phyloP scores from a whole-genome alignment of 2,888 invertebrate species.

The Apeira syringaria region DNA sequence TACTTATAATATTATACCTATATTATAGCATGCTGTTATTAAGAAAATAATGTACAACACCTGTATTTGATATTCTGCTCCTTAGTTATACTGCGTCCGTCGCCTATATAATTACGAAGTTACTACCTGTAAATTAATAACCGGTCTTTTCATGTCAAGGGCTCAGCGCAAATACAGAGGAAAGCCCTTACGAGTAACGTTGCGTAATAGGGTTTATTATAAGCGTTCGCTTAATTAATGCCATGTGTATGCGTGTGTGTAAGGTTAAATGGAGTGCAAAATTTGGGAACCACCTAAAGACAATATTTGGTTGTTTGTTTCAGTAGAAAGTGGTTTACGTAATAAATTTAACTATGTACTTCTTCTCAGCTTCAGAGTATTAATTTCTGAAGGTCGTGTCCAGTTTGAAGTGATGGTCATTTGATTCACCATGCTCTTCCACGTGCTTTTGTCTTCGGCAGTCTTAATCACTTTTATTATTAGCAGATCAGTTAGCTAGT shows the following conservation, averaged over 20 bases:
- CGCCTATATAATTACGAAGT: slow-evolving; percentile 16
- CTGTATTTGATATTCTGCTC: neutral
- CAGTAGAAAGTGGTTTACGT: neutral
- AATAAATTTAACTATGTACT: neutral
- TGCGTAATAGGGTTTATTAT: slow-evolving; percentile 38
- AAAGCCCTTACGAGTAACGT: slow-evolving; percentile 35
- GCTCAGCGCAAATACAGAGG: slow-evolving; percentile 29
- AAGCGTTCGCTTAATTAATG: slow-evolving; percentile 35
- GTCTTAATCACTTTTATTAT: too few relatives aligned
- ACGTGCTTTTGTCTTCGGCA: too few relatives aligned
- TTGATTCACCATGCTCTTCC: too few relatives aligned
- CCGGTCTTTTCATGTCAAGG: slow-evolving; percentile 30
- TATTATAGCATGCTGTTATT: too few relatives aligned
- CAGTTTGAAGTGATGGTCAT: too few relatives aligned
- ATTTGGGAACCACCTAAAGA: slow-evolving; percentile 18
- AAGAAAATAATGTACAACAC: too few relatives aligned
- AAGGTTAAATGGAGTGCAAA: slow-evolving; percentile 30
- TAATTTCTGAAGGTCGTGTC: too few relatives aligned
- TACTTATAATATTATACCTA: too few relatives aligned
- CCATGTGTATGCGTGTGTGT: slow-evolving; percentile 18
- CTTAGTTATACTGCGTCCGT: neutral
- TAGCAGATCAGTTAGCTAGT: too few relatives aligned
- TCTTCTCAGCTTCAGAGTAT: too few relatives aligned
- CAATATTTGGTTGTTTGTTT: slow-evolving; percentile 12
- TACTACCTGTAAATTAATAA: slow-evolving; percentile 30